A percentile compares a stretch with the other conserved stretches of the same genome.
Evolutionary conservation across 1,140 invertebrate genomes (phyloP).

Genomic region (Hylaeus anthracinus): DNA sequence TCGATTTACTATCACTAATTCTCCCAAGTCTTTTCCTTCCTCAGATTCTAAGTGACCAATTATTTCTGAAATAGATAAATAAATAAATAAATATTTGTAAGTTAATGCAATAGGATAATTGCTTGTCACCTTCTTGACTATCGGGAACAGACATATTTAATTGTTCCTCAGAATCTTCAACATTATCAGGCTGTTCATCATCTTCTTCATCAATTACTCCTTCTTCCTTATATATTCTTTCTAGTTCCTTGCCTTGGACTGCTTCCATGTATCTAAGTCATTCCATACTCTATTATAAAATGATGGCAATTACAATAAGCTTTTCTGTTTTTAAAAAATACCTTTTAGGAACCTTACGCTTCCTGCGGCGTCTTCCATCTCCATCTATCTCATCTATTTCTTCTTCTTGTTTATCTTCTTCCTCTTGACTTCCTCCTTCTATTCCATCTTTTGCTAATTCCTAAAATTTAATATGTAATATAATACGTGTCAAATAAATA

Average conservation of each 20-base stretch:
- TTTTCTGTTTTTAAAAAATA: slow-evolving; percentile 33
- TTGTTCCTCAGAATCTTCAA: slow-evolving; percentile 61
- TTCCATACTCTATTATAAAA: slow-evolving; percentile 28
- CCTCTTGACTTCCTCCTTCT: slow-evolving; percentile 72
- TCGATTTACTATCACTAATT: slow-evolving; percentile 84
- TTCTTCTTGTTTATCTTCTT: slow-evolving; percentile 79
- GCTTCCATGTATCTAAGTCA: slow-evolving; percentile 84
- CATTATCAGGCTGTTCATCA: slow-evolving; percentile 63
- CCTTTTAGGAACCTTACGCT: slow-evolving; percentile 85
- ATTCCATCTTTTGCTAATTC: slow-evolving; percentile 61
- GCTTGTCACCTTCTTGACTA: slow-evolving; percentile 71
- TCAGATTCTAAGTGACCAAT: slow-evolving; percentile 86
- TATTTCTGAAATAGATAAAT: slow-evolving; percentile 77
- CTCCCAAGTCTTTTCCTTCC: slow-evolving; percentile 83
- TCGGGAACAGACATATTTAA: slow-evolving; percentile 66
- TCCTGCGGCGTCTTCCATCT: slow-evolving; percentile 82
- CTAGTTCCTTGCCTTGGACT: slow-evolving; percentile 88
- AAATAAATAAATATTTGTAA: not conserved
- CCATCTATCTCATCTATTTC: slow-evolving; percentile 80
- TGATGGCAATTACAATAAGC: not conserved
- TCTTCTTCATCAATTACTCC: slow-evolving; percentile 86
- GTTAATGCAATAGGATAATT: not conserved
- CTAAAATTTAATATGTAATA: slow-evolving; percentile 35
- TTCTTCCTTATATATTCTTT: slow-evolving; percentile 87
- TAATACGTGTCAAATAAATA: not conserved